A percentile compares a stretch with the other conserved stretches of the same genome.
phyloP scores from a whole-genome alignment of 2,888 invertebrate genomes.

The Leptothorax acervorum region DNA sequence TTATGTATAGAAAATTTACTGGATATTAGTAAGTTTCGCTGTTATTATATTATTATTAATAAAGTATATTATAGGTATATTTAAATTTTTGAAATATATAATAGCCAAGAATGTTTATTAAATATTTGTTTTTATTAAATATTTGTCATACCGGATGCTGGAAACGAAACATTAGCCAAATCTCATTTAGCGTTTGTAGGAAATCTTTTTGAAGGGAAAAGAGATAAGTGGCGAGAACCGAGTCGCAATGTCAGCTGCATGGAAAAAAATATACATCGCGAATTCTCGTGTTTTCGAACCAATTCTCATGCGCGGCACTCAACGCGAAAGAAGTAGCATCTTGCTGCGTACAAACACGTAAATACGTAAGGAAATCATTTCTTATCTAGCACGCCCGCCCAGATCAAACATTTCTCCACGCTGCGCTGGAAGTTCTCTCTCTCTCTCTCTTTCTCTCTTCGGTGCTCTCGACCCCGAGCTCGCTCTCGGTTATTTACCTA shows the following conservation, averaged over 20 bases:
- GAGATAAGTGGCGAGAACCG: constrained; percentile 8
- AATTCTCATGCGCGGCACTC: constrained; percentile 7
- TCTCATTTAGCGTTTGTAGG: neutral
- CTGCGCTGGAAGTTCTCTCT: constrained; percentile 3
- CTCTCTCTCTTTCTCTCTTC: constrained; percentile 4
- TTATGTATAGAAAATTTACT: neutral
- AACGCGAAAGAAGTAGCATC: constrained; percentile 17
- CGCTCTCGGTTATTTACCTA: constrained; percentile 43
- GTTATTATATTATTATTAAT: neutral
- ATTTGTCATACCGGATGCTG: neutral
- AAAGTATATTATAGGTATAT: neutral
- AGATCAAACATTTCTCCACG: constrained; percentile 45
- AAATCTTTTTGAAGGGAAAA: neutral
- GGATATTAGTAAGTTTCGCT: neutral
- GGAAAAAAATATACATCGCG: constrained; percentile 6
- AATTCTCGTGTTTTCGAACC: constrained; percentile 32
- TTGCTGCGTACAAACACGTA: constrained; percentile 41
- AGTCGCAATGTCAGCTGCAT: constrained; percentile 29
- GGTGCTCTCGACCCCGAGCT: constrained; percentile 2
- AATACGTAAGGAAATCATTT: constrained; percentile 54
- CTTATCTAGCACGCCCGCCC: constrained; percentile 43
- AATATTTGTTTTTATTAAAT: neutral
- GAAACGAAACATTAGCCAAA: constrained; percentile 7
- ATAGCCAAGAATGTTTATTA: neutral
- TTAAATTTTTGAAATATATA: neutral